Evolutionary conservation across 2,797 vertebrate genomes (phyloP).

Genomic region (Gallinago nigripennis): DNA sequence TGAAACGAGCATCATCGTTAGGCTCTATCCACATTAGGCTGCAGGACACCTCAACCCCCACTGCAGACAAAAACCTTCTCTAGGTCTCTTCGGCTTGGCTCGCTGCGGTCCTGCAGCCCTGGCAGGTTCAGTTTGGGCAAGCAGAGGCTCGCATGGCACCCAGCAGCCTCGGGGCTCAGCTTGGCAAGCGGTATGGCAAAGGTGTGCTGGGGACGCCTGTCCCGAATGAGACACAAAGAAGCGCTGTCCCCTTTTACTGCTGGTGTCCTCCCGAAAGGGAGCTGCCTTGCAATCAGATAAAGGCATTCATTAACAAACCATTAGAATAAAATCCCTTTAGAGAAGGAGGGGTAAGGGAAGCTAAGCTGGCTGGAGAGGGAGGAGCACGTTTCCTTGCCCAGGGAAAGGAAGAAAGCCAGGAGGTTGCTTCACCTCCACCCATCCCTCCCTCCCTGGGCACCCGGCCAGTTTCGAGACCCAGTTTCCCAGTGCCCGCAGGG

Average conservation of each 20-base stretch:
- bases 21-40: neutral
- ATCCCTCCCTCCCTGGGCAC: neutral
- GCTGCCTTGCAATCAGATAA: neutral
- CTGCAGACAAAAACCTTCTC: fast-evolving
- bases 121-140: neutral
- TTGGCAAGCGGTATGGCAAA: neutral
- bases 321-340: neutral
- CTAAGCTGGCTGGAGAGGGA: neutral
- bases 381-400: fast-evolving
- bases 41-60: neutral
- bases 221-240: fast-evolving
- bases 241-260: neutral
- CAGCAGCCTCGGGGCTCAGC: fast-evolving
- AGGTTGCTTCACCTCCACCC: neutral
- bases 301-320: neutral
- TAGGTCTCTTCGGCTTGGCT: fast-evolving
- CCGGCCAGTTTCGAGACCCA: fast-evolving
- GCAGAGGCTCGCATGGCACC: fast-evolving
- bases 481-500: neutral
- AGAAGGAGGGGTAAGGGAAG: neutral
- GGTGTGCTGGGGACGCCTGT: fast-evolving
- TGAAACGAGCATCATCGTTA: fast-evolving
- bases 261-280: neutral
- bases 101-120: fast-evolving
- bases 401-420: neutral